These are phyloP conservation scores for Lasioglossum vierecki DNA, from an alignment of 2,888 invertebrate genomes.

Conservation along the genomic window DNA sequence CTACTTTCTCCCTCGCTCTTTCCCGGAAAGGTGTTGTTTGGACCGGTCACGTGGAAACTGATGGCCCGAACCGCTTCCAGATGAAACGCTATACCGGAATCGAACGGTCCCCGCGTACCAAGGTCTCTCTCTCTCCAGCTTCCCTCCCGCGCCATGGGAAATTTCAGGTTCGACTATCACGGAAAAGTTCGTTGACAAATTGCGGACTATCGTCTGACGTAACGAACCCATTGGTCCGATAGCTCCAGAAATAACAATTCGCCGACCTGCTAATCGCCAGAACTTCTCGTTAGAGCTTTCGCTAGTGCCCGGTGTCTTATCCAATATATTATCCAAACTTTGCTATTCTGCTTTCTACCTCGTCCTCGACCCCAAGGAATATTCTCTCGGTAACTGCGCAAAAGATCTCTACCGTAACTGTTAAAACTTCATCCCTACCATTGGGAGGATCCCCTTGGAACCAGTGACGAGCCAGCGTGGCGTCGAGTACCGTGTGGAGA, in stretches of 20 bases:
- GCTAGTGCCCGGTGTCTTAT: neutral
- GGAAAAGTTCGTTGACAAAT: slow-evolving; percentile 10
- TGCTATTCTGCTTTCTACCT: neutral
- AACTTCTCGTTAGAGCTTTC: neutral
- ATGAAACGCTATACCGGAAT: slow-evolving; percentile 31
- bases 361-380: neutral
- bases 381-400: no score
- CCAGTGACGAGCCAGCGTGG: no score
- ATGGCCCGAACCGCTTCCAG: slow-evolving; percentile 14
- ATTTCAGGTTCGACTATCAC: neutral
- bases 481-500: no score
- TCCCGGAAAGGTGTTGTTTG: neutral
- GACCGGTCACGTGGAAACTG: slow-evolving; percentile 33
- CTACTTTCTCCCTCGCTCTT: neutral
- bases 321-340: neutral
- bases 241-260: neutral
- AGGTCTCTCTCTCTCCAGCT: neutral
- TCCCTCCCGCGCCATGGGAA: slow-evolving; percentile 10
- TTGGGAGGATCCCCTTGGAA: no score
- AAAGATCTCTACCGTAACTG: no score
- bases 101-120: slow-evolving; percentile 3
- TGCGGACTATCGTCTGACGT: slow-evolving; percentile 8
- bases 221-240: neutral
- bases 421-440: no score
- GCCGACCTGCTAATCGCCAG: neutral